Evolutionary conservation across 2,888 invertebrate species (phyloP).

Genomic region (Harpalus rubripes): DNA sequence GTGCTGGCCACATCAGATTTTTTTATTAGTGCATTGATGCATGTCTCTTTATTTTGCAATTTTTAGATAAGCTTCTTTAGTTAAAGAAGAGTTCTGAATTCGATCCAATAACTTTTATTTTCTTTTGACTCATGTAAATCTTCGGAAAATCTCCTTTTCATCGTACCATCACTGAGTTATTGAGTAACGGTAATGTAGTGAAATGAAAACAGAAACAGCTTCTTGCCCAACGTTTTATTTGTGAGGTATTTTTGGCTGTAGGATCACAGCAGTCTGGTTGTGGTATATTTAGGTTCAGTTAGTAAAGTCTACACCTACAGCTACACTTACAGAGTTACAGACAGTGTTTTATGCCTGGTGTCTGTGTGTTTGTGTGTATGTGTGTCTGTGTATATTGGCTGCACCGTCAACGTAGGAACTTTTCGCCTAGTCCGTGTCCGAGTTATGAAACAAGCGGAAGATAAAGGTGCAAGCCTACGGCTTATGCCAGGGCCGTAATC

Average conservation of each 20-base stretch:
- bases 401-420: conserved; percentile 42
- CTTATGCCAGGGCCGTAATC: background rate
- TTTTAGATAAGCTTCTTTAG: no score
- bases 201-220: background rate
- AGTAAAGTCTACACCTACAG: background rate
- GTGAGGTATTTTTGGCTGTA: background rate
- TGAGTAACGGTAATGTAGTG: background rate
- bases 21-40: no score
- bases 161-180: no score
- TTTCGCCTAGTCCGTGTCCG: conserved; percentile 57
- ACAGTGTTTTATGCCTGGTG: background rate
- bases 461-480: conserved; percentile 45
- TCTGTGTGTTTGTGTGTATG: conserved; percentile 43
- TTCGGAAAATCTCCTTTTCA: no score
- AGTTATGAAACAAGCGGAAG: conserved; percentile 61
- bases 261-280: background rate
- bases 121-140: no score
- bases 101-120: no score
- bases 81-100: no score
- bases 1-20: no score
- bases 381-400: conserved; percentile 4
- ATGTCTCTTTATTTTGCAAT: no score
- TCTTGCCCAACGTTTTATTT: background rate
- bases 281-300: background rate
- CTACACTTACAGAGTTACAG: no score